Percentiles rank a stretch among this genome's conserved stretches.
These are phyloP conservation scores for Vulpes ferrilata DNA, from an alignment of 2,113 vertebrate genomes.

Conservation along the genomic window DNA sequence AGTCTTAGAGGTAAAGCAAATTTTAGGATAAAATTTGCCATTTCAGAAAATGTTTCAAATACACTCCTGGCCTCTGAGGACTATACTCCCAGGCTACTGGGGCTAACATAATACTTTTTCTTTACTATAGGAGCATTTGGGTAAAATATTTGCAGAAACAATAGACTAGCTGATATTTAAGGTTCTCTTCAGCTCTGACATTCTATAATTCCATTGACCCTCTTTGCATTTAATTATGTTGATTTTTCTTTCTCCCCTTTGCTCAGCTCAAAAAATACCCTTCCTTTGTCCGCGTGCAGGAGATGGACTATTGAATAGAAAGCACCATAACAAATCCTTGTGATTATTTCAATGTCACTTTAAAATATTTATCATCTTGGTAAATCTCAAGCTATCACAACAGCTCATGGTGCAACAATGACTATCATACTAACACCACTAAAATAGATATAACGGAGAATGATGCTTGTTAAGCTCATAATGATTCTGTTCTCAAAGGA, in stretches of 20 bases:
- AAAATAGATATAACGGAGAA: constrained; percentile 83
- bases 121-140: background rate
- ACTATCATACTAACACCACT: constrained; percentile 83
- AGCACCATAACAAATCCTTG: constrained; percentile 72
- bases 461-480: constrained; percentile 87
- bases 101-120: background rate
- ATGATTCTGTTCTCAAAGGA: constrained; percentile 86
- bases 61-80: background rate
- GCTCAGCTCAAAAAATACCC: constrained; percentile 69
- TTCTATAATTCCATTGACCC: constrained; percentile 59
- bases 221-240: constrained; percentile 71
- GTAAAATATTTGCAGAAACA: constrained; percentile 58
- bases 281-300: constrained; percentile 61
- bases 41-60: constrained; percentile 50
- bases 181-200: constrained; percentile 37
- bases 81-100: background rate
- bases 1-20: constrained; percentile 54
- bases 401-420: constrained; percentile 84
- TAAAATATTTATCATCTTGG: constrained; percentile 85
- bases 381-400: constrained; percentile 85
- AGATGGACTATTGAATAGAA: constrained; percentile 68
- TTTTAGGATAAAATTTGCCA: constrained; percentile 19
- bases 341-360: constrained; percentile 80
- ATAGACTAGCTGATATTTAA: constrained; percentile 38
- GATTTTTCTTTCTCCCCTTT: constrained; percentile 67